phyloP scores from a whole-genome alignment of 2,797 vertebrate species.

The Catharus ustulatus region DNA sequence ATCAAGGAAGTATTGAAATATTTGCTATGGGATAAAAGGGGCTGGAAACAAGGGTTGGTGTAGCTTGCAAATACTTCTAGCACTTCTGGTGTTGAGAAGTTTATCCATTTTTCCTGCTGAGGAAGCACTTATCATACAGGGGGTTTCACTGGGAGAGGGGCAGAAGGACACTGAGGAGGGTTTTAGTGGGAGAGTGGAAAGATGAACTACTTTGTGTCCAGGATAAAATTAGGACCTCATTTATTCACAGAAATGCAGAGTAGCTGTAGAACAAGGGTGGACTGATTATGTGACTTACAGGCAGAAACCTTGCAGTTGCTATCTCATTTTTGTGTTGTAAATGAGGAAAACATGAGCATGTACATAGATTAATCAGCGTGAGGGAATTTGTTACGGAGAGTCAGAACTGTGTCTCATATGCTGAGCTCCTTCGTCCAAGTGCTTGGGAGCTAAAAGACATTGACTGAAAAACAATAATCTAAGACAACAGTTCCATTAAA shows the following conservation, averaged over 20 bases:
- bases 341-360: background rate
- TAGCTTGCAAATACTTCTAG: background rate
- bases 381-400: background rate
- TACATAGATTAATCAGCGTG: background rate
- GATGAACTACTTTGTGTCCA: background rate
- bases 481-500: conserved; percentile 62
- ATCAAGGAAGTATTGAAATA: background rate
- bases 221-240: background rate
- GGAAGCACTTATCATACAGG: background rate
- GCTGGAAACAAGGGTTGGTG: background rate
- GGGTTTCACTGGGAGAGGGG: background rate
- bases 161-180: rapidly evolving
- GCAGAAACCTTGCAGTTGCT: background rate
- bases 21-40: background rate
- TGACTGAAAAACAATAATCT: conserved; percentile 25
- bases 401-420: background rate
- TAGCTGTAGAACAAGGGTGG: background rate
- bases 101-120: background rate
- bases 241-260: background rate
- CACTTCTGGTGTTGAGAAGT: background rate
- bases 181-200: background rate
- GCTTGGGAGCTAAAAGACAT: background rate
- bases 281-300: background rate
- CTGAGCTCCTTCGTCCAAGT: background rate
- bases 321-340: background rate